Conservation (phyloP, 2,797 vertebrate genomes). For the Oophaga sylvatica region DNA sequence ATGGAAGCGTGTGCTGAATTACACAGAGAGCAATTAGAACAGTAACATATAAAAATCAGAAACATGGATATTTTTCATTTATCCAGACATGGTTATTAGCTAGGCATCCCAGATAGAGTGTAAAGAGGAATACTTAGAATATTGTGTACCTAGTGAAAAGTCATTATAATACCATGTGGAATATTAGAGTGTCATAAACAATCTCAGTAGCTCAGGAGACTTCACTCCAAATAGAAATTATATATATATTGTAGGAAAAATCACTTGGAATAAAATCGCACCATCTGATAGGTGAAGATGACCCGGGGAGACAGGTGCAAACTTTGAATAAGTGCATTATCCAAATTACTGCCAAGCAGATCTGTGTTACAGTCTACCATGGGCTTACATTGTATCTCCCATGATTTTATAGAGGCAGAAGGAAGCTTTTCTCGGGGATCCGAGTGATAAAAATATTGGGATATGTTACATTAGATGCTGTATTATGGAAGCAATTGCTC, state of each 20-base stretch:
- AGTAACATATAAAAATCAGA: conserved; percentile 11
- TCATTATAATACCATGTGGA: neutral
- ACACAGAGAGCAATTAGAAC: conserved; percentile 9
- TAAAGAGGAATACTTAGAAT: neutral
- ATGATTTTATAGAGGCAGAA: neutral
- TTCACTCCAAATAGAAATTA: neutral
- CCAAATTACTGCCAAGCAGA: neutral
- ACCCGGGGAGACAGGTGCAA: neutral
- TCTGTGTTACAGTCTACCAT: neutral
- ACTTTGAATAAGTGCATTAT: too few relatives aligned
- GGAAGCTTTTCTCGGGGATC: neutral
- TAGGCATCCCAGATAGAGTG: neutral
- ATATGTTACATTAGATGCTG: neutral
- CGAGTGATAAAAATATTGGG: neutral
- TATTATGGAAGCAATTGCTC: neutral
- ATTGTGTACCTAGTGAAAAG: neutral
- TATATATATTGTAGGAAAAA: neutral
- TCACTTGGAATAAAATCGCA: neutral
- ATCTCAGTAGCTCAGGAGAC: neutral
- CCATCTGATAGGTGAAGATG: neutral
- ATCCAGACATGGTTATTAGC: neutral
- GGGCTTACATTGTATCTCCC: neutral
- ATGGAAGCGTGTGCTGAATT: conserved; percentile 15
- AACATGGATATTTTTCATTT: conserved; percentile 22
- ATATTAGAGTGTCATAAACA: neutral